Conservation (phyloP, 2,888 invertebrate species). For the Ochropleura leucogaster region DNA sequence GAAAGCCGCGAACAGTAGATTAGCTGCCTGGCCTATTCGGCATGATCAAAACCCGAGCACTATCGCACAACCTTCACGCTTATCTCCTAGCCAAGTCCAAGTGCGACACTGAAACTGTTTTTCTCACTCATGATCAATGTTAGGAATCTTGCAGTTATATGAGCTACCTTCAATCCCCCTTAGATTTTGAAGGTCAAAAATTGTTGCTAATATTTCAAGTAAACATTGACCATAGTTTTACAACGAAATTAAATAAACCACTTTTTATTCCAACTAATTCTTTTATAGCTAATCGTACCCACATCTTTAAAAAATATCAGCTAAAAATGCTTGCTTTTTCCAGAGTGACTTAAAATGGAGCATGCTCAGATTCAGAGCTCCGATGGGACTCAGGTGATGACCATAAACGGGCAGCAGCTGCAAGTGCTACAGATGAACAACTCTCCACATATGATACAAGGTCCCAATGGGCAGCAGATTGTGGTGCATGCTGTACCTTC, state of each 20-base stretch:
- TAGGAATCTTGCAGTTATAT: background rate
- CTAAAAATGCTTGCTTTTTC: background rate
- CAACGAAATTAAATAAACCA: background rate
- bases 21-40: background rate
- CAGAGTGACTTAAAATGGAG: conserved; percentile 88
- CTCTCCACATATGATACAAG: conserved; percentile 91
- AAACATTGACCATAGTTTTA: background rate
- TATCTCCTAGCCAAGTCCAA: conserved; percentile 37
- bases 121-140: background rate
- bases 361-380: conserved; percentile 89
- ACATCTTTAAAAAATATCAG: background rate
- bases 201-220: background rate
- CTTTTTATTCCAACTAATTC: background rate
- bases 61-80: conserved; percentile 48
- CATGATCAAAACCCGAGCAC: conserved; percentile 15
- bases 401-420: conserved; percentile 91
- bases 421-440: conserved; percentile 90
- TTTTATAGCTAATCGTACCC: background rate
- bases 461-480: conserved; percentile 93
- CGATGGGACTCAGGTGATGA: conserved; percentile 92
- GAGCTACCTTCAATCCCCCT: too few species aligned
- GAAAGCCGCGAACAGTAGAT: background rate
- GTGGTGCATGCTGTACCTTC: conserved; percentile 93
- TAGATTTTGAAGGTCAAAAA: background rate
- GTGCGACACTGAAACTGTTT: background rate